Conservation (phyloP, 2,113 vertebrate species). For the Amphilophus citrinellus region DNA sequence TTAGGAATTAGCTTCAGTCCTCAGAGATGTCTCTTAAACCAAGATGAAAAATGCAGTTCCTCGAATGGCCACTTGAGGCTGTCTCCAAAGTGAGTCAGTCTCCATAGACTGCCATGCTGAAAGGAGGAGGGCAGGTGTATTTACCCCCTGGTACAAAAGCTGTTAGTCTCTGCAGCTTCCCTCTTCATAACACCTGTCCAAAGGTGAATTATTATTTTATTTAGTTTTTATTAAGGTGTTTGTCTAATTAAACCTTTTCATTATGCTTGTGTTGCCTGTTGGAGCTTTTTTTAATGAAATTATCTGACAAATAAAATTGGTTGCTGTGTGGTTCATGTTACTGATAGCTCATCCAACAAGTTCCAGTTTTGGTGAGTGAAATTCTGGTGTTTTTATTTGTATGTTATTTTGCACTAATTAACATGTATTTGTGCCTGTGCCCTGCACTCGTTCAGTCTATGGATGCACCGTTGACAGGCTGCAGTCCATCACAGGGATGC, state of each 20-base stretch:
- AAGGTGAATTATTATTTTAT: neutral
- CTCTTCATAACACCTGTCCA: neutral
- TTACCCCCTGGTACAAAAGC: fast-evolving
- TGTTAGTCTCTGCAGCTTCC: neutral
- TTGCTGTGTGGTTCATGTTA: neutral
- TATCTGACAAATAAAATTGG: neutral
- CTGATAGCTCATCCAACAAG: neutral
- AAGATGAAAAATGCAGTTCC: neutral
- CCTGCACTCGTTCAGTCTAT: neutral
- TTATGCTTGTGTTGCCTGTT: neutral
- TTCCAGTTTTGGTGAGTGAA: neutral
- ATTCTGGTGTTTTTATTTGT: neutral
- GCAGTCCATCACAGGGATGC: no score
- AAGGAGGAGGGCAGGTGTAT: fast-evolving
- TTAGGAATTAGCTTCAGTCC: fast-evolving
- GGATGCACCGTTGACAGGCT: neutral
- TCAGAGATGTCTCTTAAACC: neutral
- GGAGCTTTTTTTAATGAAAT: neutral
- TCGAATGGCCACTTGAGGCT: neutral
- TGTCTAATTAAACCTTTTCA: neutral
- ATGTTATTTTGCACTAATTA: neutral
- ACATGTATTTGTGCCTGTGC: neutral
- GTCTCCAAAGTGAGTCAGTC: fast-evolving
- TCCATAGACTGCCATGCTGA: neutral
- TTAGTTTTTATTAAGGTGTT: neutral